Base-by-base conservation (phyloP, 1,140 invertebrate species). In the Drosophila simulans region DNA sequence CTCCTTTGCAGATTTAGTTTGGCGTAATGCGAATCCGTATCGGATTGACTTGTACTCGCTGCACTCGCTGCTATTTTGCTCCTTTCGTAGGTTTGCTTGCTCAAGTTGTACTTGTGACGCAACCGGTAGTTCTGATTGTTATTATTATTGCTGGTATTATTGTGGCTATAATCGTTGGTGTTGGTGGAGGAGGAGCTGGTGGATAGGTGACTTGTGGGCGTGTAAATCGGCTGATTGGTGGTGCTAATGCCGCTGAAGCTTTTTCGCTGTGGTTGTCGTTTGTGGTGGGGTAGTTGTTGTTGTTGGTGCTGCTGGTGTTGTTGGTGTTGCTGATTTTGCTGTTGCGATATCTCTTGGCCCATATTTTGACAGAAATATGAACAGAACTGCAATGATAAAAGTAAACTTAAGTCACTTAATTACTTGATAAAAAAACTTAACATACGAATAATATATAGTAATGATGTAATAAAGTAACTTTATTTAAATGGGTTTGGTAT, bases 321-420 rank as follows among this genome's bases (percentile, higher is more conserved):
- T 77, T 72, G 71, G 69, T 88, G 76, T 81, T 79, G 78, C 70
- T 89, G 90, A 57, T 79, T 85, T 78, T 91, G 74, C 73, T 91
- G 91, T 25, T 91, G 91, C 52, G 91, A 92, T 91, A 92, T 81
- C 90, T 92, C 91, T 86, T 92, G 91, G 89, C 91, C 91, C 91
- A 92, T 92, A 92, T 92, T 92, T 92, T 60, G 73, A 78, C 73
- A 71, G 78, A 72, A 90, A 91, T 92, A 91, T 86, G 78, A 77
- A 88, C 75, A 64, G 63, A 90, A 76, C 83, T 91, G 70, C 2
- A 81, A 76, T 5, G 1, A 49, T 5, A 43, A 39, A 45, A 15
- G 40, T 5, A 37, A 25, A 13, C 15, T 0, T 8, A 17, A 5
- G 20, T 22, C 20, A 22, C 20, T 22, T 22, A 22, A 22, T 22